These are phyloP conservation scores for Protodeltote pygarga DNA, from an alignment of 2,888 invertebrate species.

Conservation along the genomic window DNA sequence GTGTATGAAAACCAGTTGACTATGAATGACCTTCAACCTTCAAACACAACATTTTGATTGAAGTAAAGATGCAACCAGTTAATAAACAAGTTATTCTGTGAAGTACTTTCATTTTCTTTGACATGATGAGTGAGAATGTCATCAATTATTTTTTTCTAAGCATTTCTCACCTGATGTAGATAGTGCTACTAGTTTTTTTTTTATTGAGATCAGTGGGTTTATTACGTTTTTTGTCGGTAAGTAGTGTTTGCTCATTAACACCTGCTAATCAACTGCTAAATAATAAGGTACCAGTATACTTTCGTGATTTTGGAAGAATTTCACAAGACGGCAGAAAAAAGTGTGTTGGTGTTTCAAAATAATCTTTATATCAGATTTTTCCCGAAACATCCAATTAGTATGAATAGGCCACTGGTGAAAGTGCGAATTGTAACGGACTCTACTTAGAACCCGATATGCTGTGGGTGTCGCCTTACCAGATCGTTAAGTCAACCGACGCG, in stretches of 20 bases:
- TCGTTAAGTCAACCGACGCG: slow-evolving; percentile 33
- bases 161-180: too few species aligned
- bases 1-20: slow-evolving; percentile 32
- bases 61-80: slow-evolving; percentile 35
- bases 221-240: too few species aligned
- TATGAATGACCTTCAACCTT: slow-evolving; percentile 28
- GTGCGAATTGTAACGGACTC: slow-evolving; percentile 26
- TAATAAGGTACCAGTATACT: too few species aligned
- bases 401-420: slow-evolving; percentile 33
- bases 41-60: slow-evolving; percentile 12
- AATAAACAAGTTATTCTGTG: slow-evolving; percentile 19
- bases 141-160: too few species aligned
- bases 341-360: neutral
- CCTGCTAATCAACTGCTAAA: too few species aligned
- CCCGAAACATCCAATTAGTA: slow-evolving; percentile 1
- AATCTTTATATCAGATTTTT: neutral
- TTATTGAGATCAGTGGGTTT: too few species aligned
- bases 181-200: too few species aligned
- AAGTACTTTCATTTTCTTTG: too few species aligned
- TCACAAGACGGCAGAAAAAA: too few species aligned
- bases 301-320: too few species aligned
- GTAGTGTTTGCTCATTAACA: too few species aligned
- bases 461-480: slow-evolving; percentile 38
- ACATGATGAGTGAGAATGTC: too few species aligned
- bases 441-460: slow-evolving; percentile 35